These are phyloP conservation scores for Choloepus didactylus DNA, from an alignment of 2,797 vertebrate species.

Conservation along the genomic window DNA sequence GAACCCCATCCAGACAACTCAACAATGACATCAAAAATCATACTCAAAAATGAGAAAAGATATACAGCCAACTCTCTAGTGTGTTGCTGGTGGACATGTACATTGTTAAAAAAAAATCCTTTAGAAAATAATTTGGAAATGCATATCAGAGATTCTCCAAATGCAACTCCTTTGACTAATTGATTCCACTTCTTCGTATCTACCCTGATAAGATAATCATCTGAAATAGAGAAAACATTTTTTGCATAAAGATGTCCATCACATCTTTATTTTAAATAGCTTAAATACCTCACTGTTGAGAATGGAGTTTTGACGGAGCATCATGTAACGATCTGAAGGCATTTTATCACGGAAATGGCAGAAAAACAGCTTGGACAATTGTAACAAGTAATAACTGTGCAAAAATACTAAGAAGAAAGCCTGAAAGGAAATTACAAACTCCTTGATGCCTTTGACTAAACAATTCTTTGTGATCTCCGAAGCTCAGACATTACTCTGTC, in stretches of 20 bases:
- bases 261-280: background rate
- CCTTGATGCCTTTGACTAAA: accelerated
- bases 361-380: background rate
- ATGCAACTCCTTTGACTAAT: background rate
- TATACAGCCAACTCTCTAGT: background rate
- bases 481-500: background rate
- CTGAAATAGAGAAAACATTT: background rate
- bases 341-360: background rate
- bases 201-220: background rate
- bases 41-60: background rate
- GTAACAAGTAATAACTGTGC: background rate
- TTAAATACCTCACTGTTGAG: background rate
- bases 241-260: background rate
- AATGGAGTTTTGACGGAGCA: background rate
- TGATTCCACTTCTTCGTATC: background rate
- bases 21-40: background rate
- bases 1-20: background rate
- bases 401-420: background rate
- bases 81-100: background rate
- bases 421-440: background rate
- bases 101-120: background rate
- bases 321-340: background rate
- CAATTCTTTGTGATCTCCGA: too few species aligned
- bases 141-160: background rate
- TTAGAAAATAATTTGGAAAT: background rate